Base-by-base conservation (phyloP, 2,113 vertebrate genomes). In the Cygnus atratus region DNA sequence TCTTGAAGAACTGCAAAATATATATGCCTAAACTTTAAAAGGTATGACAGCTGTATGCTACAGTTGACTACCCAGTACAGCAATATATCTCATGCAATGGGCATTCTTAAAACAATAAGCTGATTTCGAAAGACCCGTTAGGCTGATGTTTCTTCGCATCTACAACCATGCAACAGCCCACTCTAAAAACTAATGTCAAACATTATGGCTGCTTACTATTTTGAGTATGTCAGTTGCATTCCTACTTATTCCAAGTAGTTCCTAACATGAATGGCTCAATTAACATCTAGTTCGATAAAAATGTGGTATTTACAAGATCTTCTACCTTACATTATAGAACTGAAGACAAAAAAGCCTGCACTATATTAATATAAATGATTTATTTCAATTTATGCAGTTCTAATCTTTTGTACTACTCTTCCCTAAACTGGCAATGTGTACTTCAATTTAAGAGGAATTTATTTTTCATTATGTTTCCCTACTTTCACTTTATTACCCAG, bases 401-500 rank as follows among this genome's bases (percentile, higher is more conserved):
- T 37, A 77, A 43, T 43, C 29, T 57, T 80, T 55, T 35, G 19
- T 25, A 71, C 5, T 59, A 85, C 68, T 78, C 17, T 52, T 88
- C n/a, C 39, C 57, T 50, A 92, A 88, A 57, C 67, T 39, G 68
- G 48, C 41, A 93, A 39, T 37, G 79, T 15, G 9, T 58, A 84
- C 14, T 94, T 81, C 75, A 87, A 76, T 95, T 84, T 76, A 75
- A 93, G 48, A 96, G n/a, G 96, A 97, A 96, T 95, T 97, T 97
- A 97, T 96, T 98, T 97, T 98, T 97, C 97, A 98, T 97, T 96
- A 98, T 97, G 68, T 97, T 97, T 97, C 97, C 98, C 98, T 98
- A 98, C 98, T 98, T 98, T 98, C 96, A 97, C 97, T 98, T 98
- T 97, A 98, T 97, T 96, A 99, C 99, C 99, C 99, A 99, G 98